These are phyloP conservation scores for Arothron firmamentum DNA, from an alignment of 2,113 vertebrate genomes.

Conservation along the genomic window DNA sequence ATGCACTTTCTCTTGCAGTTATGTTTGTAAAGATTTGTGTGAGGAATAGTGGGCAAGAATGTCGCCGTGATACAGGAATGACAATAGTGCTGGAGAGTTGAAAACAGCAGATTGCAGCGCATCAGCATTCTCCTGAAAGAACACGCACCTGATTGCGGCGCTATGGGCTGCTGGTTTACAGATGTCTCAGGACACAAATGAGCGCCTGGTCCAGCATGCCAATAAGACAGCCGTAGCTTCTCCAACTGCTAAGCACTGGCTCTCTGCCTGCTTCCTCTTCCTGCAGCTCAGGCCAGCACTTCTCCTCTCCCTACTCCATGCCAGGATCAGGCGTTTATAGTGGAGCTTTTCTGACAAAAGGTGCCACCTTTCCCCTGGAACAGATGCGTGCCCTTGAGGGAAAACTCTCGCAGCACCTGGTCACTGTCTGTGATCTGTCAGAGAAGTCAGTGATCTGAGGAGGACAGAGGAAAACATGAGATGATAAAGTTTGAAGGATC, in stretches of 20 bases:
- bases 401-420: conserved; percentile 65
- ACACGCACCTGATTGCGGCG: conserved; percentile 88
- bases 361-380: conserved; percentile 62
- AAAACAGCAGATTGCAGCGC: conserved; percentile 80
- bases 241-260: conserved; percentile 85
- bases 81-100: conserved; percentile 73
- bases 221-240: conserved; percentile 84
- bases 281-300: conserved; percentile 78
- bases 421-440: conserved; percentile 71
- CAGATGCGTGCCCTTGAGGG: conserved; percentile 77
- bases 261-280: conserved; percentile 82
- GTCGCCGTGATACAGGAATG: conserved; percentile 82
- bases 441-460: conserved; percentile 71
- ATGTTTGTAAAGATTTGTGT: conserved; percentile 70
- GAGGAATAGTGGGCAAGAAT: conserved; percentile 80
- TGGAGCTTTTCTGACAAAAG: conserved; percentile 64
- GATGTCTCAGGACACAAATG: conserved; percentile 90
- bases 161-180: conserved; percentile 96
- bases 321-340: conserved; percentile 64
- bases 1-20: conserved; percentile 47
- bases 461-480: conserved; percentile 58
- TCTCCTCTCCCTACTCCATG: conserved; percentile 65
- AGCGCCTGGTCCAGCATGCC: conserved; percentile 90
- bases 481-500: conserved; percentile 36
- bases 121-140: conserved; percentile 89